Base-by-base conservation (phyloP, 2,113 vertebrate genomes). In the Lipophrys pholis region DNA sequence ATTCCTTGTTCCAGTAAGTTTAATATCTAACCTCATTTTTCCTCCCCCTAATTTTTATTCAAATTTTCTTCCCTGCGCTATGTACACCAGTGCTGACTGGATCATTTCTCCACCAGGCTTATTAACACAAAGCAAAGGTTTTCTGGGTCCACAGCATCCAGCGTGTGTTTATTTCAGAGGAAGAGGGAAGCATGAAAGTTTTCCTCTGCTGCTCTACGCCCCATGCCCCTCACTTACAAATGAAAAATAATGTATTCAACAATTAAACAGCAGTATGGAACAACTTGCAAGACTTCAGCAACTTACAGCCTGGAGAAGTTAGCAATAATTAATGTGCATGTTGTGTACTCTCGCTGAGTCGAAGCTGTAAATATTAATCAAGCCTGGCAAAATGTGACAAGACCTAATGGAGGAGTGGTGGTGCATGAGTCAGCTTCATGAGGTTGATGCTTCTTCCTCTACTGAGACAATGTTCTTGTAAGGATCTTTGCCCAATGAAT, bases 1-100 rank as follows among this genome's bases (percentile, higher is more conserved):
- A 91, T 99, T 99, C 90, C 95, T 99, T 56, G 97, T 98, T 91
- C 98, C 98, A 43, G 97, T 99, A 96, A 97, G 97, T 97, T 85
- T 48, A 69, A 57, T 14, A 15, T 62, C 78, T 74, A 65, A 50
- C 61, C 60, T 68, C 49, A 45, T 67, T 78, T 60, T 46, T 30
- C 39, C 42, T 6, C 45, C 40, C 40, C n/a, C 51, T 15, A 51
- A 67, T 68, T 80, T 71, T 62, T 30, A 30, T 30, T 30, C 21
- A 2, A 30, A 30, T 30, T 30, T 30, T 30, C 21, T 30, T 30
- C 70, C 53, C n/a, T 55, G 30, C 21, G 4, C 21, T 50, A 46
- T 15, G 60, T 59, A 45, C 57, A 52, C 63, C 40, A 52, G 53
- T 58, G 66, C 56, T 56, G 69, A 61, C 63, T 56, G 38, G 59